These are phyloP conservation scores for Nestor notabilis DNA, from an alignment of 2,113 vertebrate species.

Conservation along the genomic window DNA sequence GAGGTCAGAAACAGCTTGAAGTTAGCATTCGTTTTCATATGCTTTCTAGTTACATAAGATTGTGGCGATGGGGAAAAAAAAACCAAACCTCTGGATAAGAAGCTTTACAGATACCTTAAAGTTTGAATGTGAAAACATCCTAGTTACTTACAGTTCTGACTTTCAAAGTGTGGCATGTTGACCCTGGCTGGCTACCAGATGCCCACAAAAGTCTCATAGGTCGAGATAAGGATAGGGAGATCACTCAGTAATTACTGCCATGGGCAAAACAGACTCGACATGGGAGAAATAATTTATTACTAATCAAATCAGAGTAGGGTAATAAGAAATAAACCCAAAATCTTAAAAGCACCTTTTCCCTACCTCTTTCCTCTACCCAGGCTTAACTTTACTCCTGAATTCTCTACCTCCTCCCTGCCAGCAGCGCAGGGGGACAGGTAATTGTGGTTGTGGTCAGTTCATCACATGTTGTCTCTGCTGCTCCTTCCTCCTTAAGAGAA, in stretches of 20 bases:
- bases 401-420: background rate
- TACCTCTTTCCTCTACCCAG: background rate
- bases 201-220: background rate
- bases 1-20: background rate
- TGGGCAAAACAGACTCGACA: background rate
- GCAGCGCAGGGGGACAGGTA: background rate
- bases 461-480: background rate
- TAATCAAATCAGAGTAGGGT: background rate
- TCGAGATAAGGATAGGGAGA: background rate
- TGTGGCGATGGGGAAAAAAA: background rate
- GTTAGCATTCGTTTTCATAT: background rate
- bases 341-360: background rate
- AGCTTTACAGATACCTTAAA: background rate
- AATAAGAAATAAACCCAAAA: background rate
- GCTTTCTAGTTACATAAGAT: background rate
- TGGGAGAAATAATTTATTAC: background rate
- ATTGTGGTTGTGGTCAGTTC: background rate
- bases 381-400: background rate
- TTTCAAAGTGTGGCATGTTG: background rate
- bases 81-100: background rate
- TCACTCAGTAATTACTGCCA: background rate
- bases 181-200: background rate
- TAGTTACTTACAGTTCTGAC: background rate
- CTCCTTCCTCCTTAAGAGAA: background rate
- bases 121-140: background rate